These are phyloP conservation scores for Auanema sp. DNA, from an alignment of 2,888 invertebrate genomes.

Conservation along the genomic window DNA sequence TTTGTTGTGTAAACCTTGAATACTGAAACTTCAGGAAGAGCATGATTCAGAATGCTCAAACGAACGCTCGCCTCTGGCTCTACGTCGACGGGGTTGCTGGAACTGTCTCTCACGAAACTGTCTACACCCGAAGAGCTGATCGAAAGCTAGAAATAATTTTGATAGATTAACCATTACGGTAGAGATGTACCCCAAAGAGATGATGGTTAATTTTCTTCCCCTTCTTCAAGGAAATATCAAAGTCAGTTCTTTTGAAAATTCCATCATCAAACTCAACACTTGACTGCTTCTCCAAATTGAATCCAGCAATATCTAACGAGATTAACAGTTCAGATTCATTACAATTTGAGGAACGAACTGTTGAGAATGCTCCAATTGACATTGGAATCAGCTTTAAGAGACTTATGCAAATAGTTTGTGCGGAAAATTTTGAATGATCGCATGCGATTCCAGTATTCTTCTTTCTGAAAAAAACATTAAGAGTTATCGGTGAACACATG, in stretches of 20 bases:
- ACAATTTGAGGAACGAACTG: neutral
- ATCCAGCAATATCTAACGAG: constrained; percentile 26
- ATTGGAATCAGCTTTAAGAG: constrained; percentile 36
- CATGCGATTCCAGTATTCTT: constrained; percentile 43
- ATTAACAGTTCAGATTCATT: neutral
- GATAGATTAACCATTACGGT: neutral
- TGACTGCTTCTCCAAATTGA: constrained; percentile 25
- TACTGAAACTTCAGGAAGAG: constrained; percentile 18
- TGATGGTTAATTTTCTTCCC: constrained; percentile 21
- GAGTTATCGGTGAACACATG: neutral
- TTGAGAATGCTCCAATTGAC: constrained; percentile 21
- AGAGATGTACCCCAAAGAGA: constrained; percentile 24
- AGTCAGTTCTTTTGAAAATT: constrained; percentile 28
- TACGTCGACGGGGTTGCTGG: neutral
- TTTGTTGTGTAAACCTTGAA: constrained; percentile 5
- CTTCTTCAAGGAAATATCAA: constrained; percentile 21
- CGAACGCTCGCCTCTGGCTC: constrained; percentile 24
- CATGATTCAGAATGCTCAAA: constrained; percentile 31
- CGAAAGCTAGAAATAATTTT: constrained; percentile 21
- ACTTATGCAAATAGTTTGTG: constrained; percentile 40
- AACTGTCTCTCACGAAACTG: constrained; percentile 22
- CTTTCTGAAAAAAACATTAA: constrained; percentile 24
- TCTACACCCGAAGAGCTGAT: constrained; percentile 31
- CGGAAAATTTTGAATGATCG: constrained; percentile 47
- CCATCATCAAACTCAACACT: constrained; percentile 26